A percentile compares a stretch with the other conserved stretches of the same genome.
Conservation (phyloP, 2,888 invertebrate genomes). For the Heliconius cydno region DNA sequence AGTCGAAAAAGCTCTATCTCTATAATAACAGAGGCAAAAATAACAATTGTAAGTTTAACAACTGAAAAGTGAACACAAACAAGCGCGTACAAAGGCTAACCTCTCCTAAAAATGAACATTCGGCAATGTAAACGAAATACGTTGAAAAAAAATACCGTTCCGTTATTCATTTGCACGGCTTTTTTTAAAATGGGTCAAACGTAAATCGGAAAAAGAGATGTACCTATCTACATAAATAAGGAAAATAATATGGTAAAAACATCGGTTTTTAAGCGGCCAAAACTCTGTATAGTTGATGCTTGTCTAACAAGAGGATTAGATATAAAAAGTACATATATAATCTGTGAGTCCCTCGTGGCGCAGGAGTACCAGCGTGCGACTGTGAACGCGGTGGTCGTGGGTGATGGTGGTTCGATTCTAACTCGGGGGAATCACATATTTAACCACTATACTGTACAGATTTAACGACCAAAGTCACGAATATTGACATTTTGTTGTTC, state of each 20-base stretch:
- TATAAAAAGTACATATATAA: background rate
- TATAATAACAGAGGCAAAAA: slow-evolving; percentile 1
- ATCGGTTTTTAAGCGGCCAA: background rate
- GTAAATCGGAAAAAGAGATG: slow-evolving; percentile 11
- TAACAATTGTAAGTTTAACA: slow-evolving; percentile 8
- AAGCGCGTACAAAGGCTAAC: background rate
- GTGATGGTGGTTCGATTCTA: no score
- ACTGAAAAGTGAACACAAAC: slow-evolving; percentile 12
- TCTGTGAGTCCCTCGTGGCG: no score
- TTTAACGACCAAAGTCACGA: no score
- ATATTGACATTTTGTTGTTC: no score
- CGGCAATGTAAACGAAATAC: slow-evolving; percentile 7
- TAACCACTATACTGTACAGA: no score
- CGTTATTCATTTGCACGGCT: slow-evolving; percentile 7
- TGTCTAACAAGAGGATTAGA: background rate
- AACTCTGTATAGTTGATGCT: background rate
- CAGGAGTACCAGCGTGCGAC: no score
- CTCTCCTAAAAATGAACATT: slow-evolving; percentile 1
- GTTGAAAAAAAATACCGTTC: background rate
- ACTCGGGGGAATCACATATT: no score
- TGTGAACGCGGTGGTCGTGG: no score
- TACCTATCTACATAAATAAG: background rate
- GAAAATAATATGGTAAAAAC: background rate
- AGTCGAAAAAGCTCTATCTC: slow-evolving; percentile 1
- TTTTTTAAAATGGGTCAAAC: slow-evolving; percentile 10